Base-by-base conservation (phyloP, 2,113 vertebrate genomes). In the Actinemys pallida region DNA sequence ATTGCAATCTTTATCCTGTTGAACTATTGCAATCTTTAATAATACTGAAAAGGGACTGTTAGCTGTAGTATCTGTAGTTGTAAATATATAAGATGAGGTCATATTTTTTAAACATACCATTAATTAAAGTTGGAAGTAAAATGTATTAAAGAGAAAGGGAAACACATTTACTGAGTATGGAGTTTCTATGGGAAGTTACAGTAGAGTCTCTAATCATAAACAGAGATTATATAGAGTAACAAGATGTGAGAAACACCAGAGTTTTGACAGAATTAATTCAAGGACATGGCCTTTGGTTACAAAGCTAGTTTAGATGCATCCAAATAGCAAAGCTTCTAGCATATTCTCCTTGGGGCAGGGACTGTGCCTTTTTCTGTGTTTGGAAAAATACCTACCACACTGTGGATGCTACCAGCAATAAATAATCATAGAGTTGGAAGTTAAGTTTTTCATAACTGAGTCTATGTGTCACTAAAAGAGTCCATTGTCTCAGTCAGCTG, bases 101-200 rank as follows among this genome's bases (percentile, higher is more conserved):
- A 90, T 72, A 86, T 90, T 90, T 91, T 96, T 88, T 80, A 69
- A 56, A 94, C 85, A 54, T 57, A 90, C 35, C 69, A 75, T 45
- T 94, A 62, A 92, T 88, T 95, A 56, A 90, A 6, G 0, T 84
- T 92, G 84, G 84, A 95, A 54, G 86, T 87, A 92, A 93, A 95
- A 87, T 42, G 56, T 25, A 87, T 84, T 65, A 90, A 93, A 88
- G 81, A 86, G 54, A 94, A 92, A 94, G 29, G 9, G 53, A 90
- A 95, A 86, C 31, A 47, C 79, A 92, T 50, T 83, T 87, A 85
- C 22, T 80, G 84, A 88, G 79, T 88, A 90, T 76, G 87, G 75
- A 92, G 57, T 69, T 95, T 95, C 91, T 86, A 54, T 95, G 42
- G 84, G 81, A 95, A 94, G 86, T 95, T 94, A 94, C 92, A 96